Base-by-base conservation (phyloP, 2,797 vertebrate species). In the Esox masquinongy region DNA sequence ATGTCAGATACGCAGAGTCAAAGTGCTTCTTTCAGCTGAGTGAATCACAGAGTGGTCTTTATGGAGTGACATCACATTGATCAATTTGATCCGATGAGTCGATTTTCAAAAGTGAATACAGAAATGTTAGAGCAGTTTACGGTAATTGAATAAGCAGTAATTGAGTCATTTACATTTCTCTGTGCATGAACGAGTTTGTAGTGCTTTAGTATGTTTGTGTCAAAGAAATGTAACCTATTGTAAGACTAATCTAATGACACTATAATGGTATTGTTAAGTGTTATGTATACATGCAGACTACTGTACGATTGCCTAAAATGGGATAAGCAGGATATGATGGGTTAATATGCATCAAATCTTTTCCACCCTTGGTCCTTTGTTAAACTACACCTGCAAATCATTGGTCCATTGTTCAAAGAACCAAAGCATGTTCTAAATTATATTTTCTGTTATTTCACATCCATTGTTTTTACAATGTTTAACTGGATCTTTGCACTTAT, bases 1-100 rank as follows among this genome's bases (percentile, higher is more conserved):
- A 49, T 53, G 70, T 72, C 70, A 59, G 71, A 59, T 61, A 72
- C 24, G 31, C 69, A 29, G 16, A 31, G 26, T 53, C 70, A 29
- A 56, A 17, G 70, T 31, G 29, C 24, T 53, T 56, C 43, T 72
- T 53, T 8, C 29, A 36, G 70, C 29, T 29, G 17, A 72, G 4
- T 8, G 14, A 19, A 53, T 72, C 51, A 72, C 26, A 53, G 49
- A 43, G 26, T 9, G 17, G 24, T 51, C 31, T 17, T 17, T 49
- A 56, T 26, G 50, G 70, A 34, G 47, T 6, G 4, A 51, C 24
- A 39, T 39, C 36, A 19, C 26, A 17, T 31, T 36, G 11, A 9
- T 34, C 14, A 26, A 56, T 34, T 31, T 17, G 7, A 9, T 50
- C 47, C 51, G 24, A 53, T 51, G 15, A 31, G 47, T 29, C 24